These are phyloP conservation scores for Nestor notabilis DNA, from an alignment of 2,113 vertebrate genomes.

Conservation along the genomic window DNA sequence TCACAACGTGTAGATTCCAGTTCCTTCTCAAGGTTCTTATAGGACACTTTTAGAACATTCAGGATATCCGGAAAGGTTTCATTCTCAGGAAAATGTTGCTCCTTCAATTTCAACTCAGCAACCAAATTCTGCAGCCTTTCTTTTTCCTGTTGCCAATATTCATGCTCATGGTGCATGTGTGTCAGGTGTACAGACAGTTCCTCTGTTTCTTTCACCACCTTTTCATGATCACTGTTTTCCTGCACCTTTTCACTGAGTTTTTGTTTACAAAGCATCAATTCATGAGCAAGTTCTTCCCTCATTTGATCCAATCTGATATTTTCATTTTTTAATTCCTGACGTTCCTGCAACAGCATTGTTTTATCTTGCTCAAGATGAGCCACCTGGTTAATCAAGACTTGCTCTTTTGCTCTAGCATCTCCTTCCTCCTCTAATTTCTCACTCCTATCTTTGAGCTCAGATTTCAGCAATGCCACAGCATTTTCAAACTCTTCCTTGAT, in stretches of 20 bases:
- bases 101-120: slow-evolving; percentile 65
- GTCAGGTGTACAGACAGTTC: slow-evolving; percentile 21
- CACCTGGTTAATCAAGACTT: slow-evolving; percentile 52
- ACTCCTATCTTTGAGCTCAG: slow-evolving; percentile 64
- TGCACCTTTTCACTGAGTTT: slow-evolving; percentile 46
- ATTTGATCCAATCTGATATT: slow-evolving; percentile 23
- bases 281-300: slow-evolving; percentile 45
- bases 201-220: slow-evolving; percentile 54
- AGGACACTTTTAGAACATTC: slow-evolving; percentile 55
- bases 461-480: slow-evolving; percentile 62
- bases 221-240: slow-evolving; percentile 49
- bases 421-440: slow-evolving; percentile 65
- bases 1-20: slow-evolving; percentile 50
- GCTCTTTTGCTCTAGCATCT: slow-evolving; percentile 33
- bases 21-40: slow-evolving; percentile 64
- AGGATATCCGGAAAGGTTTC: slow-evolving; percentile 36
- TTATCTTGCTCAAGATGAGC: slow-evolving; percentile 68
- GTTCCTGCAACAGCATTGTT: slow-evolving; percentile 49
- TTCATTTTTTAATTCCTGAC: slow-evolving; percentile 60
- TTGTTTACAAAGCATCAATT: slow-evolving; percentile 53
- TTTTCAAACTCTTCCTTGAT: slow-evolving; percentile 56
- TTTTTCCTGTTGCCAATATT: slow-evolving; percentile 51
- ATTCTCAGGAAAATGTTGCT: slow-evolving; percentile 51
- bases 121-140: neutral
- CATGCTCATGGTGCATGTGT: slow-evolving; percentile 26